Evolutionary conservation across 1,140 invertebrate genomes (phyloP), one percentile per base, ranked within the genome.

Genomic region (Plutomurus gul): DNA sequence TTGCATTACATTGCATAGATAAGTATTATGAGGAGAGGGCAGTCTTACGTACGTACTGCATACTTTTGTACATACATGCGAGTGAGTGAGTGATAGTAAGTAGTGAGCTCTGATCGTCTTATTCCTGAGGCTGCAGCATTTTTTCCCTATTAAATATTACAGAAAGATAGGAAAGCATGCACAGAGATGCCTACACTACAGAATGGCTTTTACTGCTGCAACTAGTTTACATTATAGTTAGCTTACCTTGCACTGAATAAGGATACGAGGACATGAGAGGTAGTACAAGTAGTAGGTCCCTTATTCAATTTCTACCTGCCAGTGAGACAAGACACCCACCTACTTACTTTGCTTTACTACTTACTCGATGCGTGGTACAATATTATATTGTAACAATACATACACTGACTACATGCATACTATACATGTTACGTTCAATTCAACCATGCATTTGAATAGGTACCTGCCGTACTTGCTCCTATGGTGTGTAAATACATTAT

Each of bases 221-320:
- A 22, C 18, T 65, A 65, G 27, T 27, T 65, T 18, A n/a, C n/a
- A n/a, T n/a, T n/a, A n/a, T n/a, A 6, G 46, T 49, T 49, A 65
- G n/a, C 13, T 65, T 65, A 65, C 56, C 56, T 65, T 65, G 56
- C 56, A 65, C 56, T 65, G 56, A 65, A 65, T 65, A 65, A 65
- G 56, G 56, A 65, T 25, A 65, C 56, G 56, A 65, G 56, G 56
- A 65, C 56, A 65, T 33, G 27, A 65, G 30, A 33, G 56, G 27
- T 25, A 30, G 51, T 33, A 11, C 2, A 43, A n/a, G 16, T 65
- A 36, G 46, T 47, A 65, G 56, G 36, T 65, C 56, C 56, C 56
- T 65, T 65, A 65, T 65, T 60, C 51, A 60, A 60, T 60, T 65
- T 30, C 56, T 36, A 65, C 56, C 30, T 65, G 56, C 8, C 5